These are phyloP conservation scores for Sarcophaga carnaria DNA, from an alignment of 2,888 invertebrate genomes.

Conservation along the genomic window DNA sequence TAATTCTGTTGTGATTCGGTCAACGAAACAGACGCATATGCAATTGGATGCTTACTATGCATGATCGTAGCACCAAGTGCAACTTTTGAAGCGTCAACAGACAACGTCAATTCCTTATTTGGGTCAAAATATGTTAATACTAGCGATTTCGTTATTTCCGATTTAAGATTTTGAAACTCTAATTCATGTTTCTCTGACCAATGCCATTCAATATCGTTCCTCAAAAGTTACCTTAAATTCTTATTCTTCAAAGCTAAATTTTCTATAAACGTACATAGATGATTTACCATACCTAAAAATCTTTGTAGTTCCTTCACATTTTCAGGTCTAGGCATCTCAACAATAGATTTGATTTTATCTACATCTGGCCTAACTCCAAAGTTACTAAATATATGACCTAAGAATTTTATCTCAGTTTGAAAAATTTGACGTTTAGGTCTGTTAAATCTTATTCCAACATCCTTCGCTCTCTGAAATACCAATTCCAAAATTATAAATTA, in stretches of 20 bases:
- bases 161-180: slow-evolving; percentile 50
- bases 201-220: slow-evolving; percentile 62
- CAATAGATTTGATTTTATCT: slow-evolving; percentile 48
- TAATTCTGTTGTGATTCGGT: slow-evolving; percentile 58
- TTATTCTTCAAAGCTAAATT: slow-evolving; percentile 66
- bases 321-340: slow-evolving; percentile 40
- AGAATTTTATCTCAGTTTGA: slow-evolving; percentile 50
- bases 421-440: slow-evolving; percentile 48
- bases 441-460: slow-evolving; percentile 64
- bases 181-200: slow-evolving; percentile 46
- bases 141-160: slow-evolving; percentile 44
- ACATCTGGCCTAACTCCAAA: slow-evolving; percentile 32
- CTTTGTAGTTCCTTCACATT: slow-evolving; percentile 46
- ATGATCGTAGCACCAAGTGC: slow-evolving; percentile 48
- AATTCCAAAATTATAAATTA: slow-evolving; percentile 31
- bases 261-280: slow-evolving; percentile 69
- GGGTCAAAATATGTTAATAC: slow-evolving; percentile 58
- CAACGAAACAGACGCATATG: slow-evolving; percentile 23
- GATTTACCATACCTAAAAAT: slow-evolving; percentile 68
- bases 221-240: slow-evolving; percentile 62
- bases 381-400: slow-evolving; percentile 55
- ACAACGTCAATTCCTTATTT: slow-evolving; percentile 32
- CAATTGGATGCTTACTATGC: slow-evolving; percentile 55
- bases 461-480: slow-evolving; percentile 58
- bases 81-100: slow-evolving; percentile 31